Evolutionary conservation across 2,113 vertebrate genomes (phyloP).

Genomic region (Bujurquina vittata): DNA sequence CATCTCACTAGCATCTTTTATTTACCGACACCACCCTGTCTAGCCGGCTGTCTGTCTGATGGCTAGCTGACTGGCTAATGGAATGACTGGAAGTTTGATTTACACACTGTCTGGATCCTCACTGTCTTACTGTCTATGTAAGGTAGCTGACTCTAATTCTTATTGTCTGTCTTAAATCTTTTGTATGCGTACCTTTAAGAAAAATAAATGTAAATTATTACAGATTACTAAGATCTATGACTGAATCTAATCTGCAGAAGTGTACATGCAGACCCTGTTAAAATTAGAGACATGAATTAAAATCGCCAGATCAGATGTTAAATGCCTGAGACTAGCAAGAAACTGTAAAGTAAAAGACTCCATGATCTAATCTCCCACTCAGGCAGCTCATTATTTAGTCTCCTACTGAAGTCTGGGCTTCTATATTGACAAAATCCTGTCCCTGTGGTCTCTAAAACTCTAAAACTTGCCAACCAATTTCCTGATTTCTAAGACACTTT

Average conservation of each 20-base stretch:
- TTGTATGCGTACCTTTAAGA: conserved; percentile 25
- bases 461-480: conserved; percentile 40
- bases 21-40: conserved; percentile 72
- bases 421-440: conserved; percentile 63
- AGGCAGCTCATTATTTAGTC: conserved; percentile 62
- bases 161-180: conserved; percentile 8
- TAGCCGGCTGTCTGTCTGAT: conserved; percentile 61
- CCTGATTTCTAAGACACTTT: conserved; percentile 26
- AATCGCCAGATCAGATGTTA: conserved; percentile 16
- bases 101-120: conserved; percentile 28
- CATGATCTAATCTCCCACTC: conserved; percentile 27
- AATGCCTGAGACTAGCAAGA: conserved; percentile 23
- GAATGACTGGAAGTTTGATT: conserved; percentile 61
- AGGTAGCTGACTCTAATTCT: conserved; percentile 10
- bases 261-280: neutral
- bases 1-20: conserved; percentile 71
- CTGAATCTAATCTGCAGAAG: neutral
- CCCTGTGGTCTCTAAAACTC: conserved; percentile 31
- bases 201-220: neutral
- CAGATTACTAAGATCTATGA: neutral
- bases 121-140: conserved; percentile 20
- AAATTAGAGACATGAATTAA: conserved; percentile 6
- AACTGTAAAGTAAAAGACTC: conserved; percentile 30
- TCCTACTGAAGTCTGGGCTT: conserved; percentile 39
- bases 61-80: conserved; percentile 27